phyloP scores from a whole-genome alignment of 2,797 vertebrate species.

The Falco naumanni region DNA sequence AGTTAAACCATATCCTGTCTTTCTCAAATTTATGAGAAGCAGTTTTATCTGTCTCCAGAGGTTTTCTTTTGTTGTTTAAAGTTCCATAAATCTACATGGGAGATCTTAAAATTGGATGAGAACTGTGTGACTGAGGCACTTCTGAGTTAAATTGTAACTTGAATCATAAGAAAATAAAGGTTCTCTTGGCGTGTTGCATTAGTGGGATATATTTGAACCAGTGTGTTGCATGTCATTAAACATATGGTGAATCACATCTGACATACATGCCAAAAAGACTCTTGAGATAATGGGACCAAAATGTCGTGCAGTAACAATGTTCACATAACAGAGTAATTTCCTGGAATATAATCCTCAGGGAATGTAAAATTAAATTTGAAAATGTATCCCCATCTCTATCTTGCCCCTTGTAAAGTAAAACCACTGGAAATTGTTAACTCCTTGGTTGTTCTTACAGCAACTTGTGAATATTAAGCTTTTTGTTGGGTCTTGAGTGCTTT shows the following conservation, averaged over 20 bases:
- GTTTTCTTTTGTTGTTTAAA: constrained; percentile 12
- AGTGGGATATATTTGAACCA: constrained; percentile 13
- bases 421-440: neutral
- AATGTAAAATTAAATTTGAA: constrained; percentile 5
- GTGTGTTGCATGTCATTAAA: constrained; percentile 1
- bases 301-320: neutral
- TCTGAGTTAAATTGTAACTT: constrained; percentile 33
- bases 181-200: neutral
- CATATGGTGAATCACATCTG: constrained; percentile 27
- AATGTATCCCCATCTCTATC: neutral
- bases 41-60: neutral
- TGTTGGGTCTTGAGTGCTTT: neutral
- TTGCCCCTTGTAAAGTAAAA: neutral
- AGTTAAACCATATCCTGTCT: neutral
- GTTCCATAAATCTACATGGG: neutral
- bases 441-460: neutral
- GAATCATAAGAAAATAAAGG: constrained; percentile 2
- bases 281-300: constrained; percentile 58
- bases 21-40: neutral
- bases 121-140: constrained; percentile 3
- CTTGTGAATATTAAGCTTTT: neutral
- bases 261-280: constrained; percentile 9
- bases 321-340: constrained; percentile 27
- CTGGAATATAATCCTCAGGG: constrained; percentile 26
- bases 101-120: constrained; percentile 1